phyloP scores from a whole-genome alignment of 1,140 invertebrate species.

The Drosophila pandora region DNA sequence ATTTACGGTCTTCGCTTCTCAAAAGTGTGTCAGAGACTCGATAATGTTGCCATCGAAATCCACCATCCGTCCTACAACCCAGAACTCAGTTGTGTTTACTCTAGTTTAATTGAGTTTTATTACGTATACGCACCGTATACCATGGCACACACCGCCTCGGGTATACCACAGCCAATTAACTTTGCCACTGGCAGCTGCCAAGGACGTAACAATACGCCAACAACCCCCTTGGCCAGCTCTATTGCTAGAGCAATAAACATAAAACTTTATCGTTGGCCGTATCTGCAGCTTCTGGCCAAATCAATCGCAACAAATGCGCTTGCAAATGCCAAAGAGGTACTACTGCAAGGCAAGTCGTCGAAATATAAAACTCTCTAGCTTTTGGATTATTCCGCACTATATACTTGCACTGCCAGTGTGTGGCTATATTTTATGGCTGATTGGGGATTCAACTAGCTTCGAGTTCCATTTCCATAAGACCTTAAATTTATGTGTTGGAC shows the following conservation, averaged over 20 bases:
- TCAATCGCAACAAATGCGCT: conserved; percentile 50
- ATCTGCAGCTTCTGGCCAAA: conserved; percentile 48
- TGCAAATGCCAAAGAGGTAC: conserved; percentile 16
- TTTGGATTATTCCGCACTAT: conserved; percentile 19
- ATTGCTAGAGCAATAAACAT: conserved; percentile 38
- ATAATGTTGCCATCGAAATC: conserved; percentile 13
- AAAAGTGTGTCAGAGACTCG: conserved; percentile 37
- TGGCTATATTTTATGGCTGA: conserved; percentile 17
- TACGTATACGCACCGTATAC: conserved; percentile 44
- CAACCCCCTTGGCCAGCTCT: background rate
- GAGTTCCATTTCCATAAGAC: conserved; percentile 15
- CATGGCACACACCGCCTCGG: conserved; percentile 9
- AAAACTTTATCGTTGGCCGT: conserved; percentile 53
- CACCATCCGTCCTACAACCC: background rate
- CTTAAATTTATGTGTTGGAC: too few species aligned
- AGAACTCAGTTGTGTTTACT: conserved; percentile 35
- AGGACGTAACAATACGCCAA: conserved; percentile 12
- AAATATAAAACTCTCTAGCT: conserved; percentile 2
- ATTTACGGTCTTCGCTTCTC: conserved; percentile 30
- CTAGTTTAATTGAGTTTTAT: conserved; percentile 59
- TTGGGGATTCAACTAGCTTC: conserved; percentile 11
- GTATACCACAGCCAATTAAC: conserved; percentile 25
- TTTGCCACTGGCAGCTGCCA: conserved; percentile 21
- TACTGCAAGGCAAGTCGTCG: conserved; percentile 7
- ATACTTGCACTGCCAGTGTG: conserved; percentile 1